Percentiles rank a stretch among this genome's conserved stretches.
Conservation (phyloP, 2,113 vertebrate genomes). For the Physeter macrocephalus region DNA sequence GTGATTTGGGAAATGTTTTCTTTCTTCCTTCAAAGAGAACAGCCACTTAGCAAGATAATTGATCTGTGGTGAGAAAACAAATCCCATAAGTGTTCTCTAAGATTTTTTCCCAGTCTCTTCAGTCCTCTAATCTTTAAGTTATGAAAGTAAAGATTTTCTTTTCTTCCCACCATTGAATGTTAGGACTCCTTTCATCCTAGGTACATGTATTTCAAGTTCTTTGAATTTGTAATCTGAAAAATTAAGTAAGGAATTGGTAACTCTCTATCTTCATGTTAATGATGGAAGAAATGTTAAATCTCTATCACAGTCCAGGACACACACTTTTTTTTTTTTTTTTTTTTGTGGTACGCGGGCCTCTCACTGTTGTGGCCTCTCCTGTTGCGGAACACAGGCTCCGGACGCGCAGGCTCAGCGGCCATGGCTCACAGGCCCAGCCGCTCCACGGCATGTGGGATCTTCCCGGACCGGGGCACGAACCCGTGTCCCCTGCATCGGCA, state of each 20-base stretch:
- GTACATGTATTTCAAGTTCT: neutral
- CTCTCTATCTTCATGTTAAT: neutral
- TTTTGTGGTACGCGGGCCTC: no score
- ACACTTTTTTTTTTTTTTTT: no score
- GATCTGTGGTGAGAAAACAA: conserved; percentile 3
- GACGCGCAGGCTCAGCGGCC: no score
- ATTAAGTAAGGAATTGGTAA: neutral
- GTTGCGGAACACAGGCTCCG: no score
- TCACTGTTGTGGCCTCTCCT: no score
- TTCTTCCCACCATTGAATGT: neutral
- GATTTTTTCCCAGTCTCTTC: neutral
- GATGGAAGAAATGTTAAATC: neutral
- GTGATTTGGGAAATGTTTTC: conserved; percentile 44
- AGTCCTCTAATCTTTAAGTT: conserved; percentile 18
- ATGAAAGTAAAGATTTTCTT: neutral
- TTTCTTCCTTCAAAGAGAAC: conserved; percentile 40
- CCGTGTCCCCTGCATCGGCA: no score
- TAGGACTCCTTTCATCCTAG: neutral
- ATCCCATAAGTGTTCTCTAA: conserved; percentile 9
- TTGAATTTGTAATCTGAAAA: conserved; percentile 35
- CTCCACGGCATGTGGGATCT: no score
- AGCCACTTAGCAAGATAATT: conserved; percentile 39
- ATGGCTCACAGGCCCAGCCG: no score
- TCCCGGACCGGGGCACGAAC: no score
- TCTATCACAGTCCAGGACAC: neutral